Evolutionary conservation across 2,888 invertebrate genomes (phyloP).

Genomic region (Chironomus riparius): DNA sequence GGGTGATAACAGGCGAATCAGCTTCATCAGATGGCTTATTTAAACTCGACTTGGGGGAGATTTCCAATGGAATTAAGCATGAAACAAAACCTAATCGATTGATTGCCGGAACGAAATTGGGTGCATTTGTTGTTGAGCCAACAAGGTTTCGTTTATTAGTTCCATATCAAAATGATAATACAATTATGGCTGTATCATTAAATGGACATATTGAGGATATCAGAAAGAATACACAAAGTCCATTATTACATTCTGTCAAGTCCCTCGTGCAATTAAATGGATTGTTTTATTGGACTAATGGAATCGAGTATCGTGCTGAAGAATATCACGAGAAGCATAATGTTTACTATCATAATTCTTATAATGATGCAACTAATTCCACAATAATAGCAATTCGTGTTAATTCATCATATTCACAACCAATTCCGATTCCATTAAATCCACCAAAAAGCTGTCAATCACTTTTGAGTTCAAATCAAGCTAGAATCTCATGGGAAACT

Average conservation of each 20-base stretch:
- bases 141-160: constrained; percentile 70
- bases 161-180: constrained; percentile 63
- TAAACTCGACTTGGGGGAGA: constrained; percentile 65
- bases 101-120: constrained; percentile 57
- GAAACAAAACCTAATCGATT: constrained; percentile 58
- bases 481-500: constrained; percentile 71
- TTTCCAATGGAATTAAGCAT: constrained; percentile 64
- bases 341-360: constrained; percentile 69
- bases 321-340: constrained; percentile 61
- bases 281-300: constrained; percentile 80
- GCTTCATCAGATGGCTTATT: constrained; percentile 56
- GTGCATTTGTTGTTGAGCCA: constrained; percentile 75
- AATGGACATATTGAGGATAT: constrained; percentile 71
- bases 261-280: constrained; percentile 69
- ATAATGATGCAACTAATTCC: constrained; percentile 46
- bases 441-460: constrained; percentile 73
- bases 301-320: constrained; percentile 64
- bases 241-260: constrained; percentile 62
- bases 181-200: constrained; percentile 68
- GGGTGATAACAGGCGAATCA: constrained; percentile 50
- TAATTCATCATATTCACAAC: constrained; percentile 63
- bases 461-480: constrained; percentile 64
- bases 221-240: constrained; percentile 62
- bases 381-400: constrained; percentile 47
- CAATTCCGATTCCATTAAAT: constrained; percentile 67